A percentile compares a stretch with the other conserved stretches of the same genome.
Conservation (phyloP, 2,888 invertebrate species). For the Galeruca laticollis region DNA sequence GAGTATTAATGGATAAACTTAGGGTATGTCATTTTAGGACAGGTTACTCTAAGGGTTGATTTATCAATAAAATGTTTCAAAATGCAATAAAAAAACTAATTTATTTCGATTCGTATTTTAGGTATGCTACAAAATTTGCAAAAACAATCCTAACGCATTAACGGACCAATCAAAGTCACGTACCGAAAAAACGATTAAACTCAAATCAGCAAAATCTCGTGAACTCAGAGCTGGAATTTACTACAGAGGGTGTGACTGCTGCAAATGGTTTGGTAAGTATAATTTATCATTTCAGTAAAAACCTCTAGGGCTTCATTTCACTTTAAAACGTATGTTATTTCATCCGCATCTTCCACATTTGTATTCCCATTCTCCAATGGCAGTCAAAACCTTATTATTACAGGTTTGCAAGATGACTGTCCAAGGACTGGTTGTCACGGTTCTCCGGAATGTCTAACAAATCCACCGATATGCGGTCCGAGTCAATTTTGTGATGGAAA, state of each 20-base stretch:
- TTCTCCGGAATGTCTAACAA: conserved; percentile 66
- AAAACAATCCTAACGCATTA: conserved; percentile 14
- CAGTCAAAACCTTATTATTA: neutral
- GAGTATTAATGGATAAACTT: no score
- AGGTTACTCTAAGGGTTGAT: no score
- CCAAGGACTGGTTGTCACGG: conserved; percentile 70
- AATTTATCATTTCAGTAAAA: no score
- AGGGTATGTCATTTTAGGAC: no score
- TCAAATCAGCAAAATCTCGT: conserved; percentile 66
- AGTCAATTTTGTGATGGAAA: conserved; percentile 62
- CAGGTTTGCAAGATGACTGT: conserved; percentile 73
- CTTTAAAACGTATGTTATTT: no score
- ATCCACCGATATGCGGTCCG: conserved; percentile 69
- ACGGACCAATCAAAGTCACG: conserved; percentile 22
- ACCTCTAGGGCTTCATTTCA: no score
- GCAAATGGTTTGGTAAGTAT: conserved; percentile 69
- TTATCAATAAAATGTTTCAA: no score
- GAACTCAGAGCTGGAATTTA: conserved; percentile 70
- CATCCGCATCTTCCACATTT: no score
- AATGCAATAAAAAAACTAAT: no score
- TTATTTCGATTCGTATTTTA: conserved; percentile 27
- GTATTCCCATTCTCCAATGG: no score
- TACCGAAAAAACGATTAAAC: conserved; percentile 34
- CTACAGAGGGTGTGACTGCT: conserved; percentile 71
- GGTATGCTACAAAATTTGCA: conserved; percentile 53